These are phyloP conservation scores for Ginglymostoma cirratum DNA, from an alignment of 2,113 vertebrate genomes.

Conservation along the genomic window DNA sequence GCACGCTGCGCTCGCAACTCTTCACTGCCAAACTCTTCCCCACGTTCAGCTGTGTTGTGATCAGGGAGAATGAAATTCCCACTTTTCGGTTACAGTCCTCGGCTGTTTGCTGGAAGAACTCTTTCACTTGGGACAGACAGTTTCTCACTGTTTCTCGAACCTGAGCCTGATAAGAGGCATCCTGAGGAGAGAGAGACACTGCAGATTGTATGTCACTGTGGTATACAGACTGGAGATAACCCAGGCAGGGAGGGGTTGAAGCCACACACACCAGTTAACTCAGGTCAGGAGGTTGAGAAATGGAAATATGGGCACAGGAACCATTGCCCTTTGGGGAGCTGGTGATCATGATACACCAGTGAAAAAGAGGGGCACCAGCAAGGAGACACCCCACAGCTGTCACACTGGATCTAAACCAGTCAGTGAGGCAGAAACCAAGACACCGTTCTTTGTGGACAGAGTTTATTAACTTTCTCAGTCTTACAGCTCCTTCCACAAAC, in stretches of 20 bases:
- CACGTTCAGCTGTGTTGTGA: not conserved
- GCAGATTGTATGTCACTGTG: not conserved
- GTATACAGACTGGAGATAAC: not conserved
- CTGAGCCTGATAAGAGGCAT: slow-evolving; percentile 17
- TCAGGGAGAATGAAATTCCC: not conserved
- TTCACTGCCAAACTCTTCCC: slow-evolving; percentile 35
- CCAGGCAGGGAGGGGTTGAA: too few relatives aligned
- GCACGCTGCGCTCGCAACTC: not conserved
- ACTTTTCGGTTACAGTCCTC: not conserved
- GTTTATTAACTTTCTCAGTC: too few relatives aligned
- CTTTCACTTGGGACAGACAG: not conserved
- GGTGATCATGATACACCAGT: not conserved
- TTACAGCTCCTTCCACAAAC: too few relatives aligned
- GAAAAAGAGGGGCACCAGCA: too few relatives aligned
- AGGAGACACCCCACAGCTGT: too few relatives aligned
- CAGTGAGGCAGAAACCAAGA: too few relatives aligned
- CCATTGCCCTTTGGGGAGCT: not conserved
- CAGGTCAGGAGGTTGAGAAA: too few relatives aligned
- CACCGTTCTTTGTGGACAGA: too few relatives aligned
- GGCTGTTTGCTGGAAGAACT: not conserved
- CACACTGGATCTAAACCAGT: too few relatives aligned
- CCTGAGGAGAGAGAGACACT: not conserved
- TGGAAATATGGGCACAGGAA: too few relatives aligned
- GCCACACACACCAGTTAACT: too few relatives aligned
- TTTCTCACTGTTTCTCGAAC: slow-evolving; percentile 17